These are phyloP conservation scores for Laticauda colubrina DNA, from an alignment of 2,113 vertebrate species.

Conservation along the genomic window DNA sequence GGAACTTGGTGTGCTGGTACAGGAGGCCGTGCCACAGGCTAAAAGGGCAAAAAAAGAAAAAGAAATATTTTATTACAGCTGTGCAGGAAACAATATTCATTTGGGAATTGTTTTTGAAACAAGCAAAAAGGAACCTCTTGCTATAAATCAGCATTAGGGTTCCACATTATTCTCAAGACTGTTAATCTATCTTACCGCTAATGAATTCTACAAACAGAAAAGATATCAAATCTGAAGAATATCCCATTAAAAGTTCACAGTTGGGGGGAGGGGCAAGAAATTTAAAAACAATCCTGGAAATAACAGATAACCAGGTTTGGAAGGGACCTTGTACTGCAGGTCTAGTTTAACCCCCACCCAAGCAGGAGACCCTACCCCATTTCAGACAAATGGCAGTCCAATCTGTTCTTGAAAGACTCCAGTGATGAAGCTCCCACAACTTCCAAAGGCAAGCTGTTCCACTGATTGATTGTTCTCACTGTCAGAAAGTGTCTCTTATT, in stretches of 20 bases:
- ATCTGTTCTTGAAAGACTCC: too few relatives aligned
- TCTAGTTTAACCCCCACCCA: too few relatives aligned
- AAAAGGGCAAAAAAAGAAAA: constrained; percentile 57
- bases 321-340: too few relatives aligned
- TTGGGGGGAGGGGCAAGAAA: too few relatives aligned
- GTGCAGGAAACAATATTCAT: constrained; percentile 24
- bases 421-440: too few relatives aligned
- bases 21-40: constrained; percentile 83
- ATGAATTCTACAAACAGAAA: background rate
- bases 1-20: constrained; percentile 90
- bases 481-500: too few relatives aligned
- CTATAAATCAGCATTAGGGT: background rate
- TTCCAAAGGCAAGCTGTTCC: too few relatives aligned
- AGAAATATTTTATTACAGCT: constrained; percentile 39
- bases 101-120: constrained; percentile 10
- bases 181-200: background rate
- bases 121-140: constrained; percentile 18
- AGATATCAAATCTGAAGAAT: background rate
- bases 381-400: too few relatives aligned
- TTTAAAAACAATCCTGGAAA: background rate
- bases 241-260: background rate
- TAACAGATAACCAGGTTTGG: background rate
- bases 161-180: constrained; percentile 15
- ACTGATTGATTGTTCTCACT: too few relatives aligned
- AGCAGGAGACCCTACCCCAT: too few relatives aligned